Evolutionary conservation across 1,140 invertebrate genomes (phyloP), one percentile per base, ranked within the genome.

Genomic region (Lycorma delicatula): DNA sequence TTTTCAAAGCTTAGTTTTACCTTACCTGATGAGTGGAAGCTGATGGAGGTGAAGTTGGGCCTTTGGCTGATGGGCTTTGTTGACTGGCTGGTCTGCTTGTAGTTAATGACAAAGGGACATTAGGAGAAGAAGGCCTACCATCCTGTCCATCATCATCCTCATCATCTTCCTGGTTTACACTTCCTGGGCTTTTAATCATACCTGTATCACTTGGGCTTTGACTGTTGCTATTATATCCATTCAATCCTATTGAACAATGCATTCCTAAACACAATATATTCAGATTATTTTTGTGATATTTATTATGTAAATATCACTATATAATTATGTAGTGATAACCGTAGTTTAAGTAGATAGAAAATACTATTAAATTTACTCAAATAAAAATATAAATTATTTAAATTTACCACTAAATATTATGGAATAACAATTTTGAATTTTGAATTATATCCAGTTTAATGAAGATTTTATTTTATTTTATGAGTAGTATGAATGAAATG

Each of bases 211-310:
- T 80, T 0, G 80, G 79, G 64, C 79, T 81, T 57, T 81, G 80
- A 60, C 76, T 78, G 63, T 74, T 75, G 64, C 77, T 81, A 61
- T 77, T 80, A 60, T 81, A 82, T 16, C 81, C 81, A 64, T 83
- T 83, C 6, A 79, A 36, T 49, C 56, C 46, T 29, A 65, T 31
- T 28, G 57, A 41, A 55, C 61, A 60, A n/a, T 61, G 59, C 53
- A 63, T 56, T 12, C 59, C 61, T 65, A 38, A 2, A 56, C 58
- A 27, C n/a, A n/a, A n/a, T n/a, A n/a, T n/a, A n/a, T n/a, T n/a
- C n/a, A n/a, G n/a, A n/a, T n/a, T n/a, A n/a, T n/a, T n/a, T n/a
- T n/a, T n/a, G n/a, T n/a, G n/a, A n/a, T n/a, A n/a, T n/a, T n/a
- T n/a, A n/a, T n/a, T n/a, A n/a, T n/a, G n/a, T n/a, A n/a, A n/a